phyloP scores from a whole-genome alignment of 2,888 invertebrate genomes.

The Fabriciana adippe region DNA sequence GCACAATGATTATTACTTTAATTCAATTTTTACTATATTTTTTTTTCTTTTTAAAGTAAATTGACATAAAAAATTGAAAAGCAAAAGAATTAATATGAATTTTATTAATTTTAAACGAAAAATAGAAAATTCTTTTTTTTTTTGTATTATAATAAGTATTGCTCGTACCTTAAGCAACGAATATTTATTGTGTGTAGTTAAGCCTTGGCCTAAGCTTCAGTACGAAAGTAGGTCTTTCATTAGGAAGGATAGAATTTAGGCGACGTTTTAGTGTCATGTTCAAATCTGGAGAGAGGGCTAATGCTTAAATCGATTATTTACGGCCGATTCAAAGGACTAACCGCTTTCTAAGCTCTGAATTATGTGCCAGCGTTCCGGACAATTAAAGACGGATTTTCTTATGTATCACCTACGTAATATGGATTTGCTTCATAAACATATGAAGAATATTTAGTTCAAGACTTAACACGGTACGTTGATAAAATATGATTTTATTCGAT shows the following conservation, averaged over 20 bases:
- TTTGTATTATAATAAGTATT: no score
- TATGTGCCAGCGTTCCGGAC: constrained; percentile 47
- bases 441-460: constrained; percentile 15
- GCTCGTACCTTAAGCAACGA: no score
- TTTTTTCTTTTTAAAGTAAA: no score
- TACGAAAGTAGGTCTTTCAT: constrained; percentile 52
- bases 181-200: neutral
- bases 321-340: constrained; percentile 45
- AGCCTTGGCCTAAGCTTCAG: neutral
- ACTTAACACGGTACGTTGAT: constrained; percentile 9
- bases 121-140: no score
- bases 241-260: constrained; percentile 34
- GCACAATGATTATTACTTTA: no score
- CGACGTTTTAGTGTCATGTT: constrained; percentile 34
- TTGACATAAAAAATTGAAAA: no score
- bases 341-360: constrained; percentile 71
- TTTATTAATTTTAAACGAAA: no score
- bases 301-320: constrained; percentile 63
- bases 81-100: no score
- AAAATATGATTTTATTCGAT: constrained; percentile 18
- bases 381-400: constrained; percentile 37
- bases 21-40: no score
- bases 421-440: constrained; percentile 23
- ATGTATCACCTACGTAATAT: constrained; percentile 20
- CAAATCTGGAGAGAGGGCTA: constrained; percentile 53